These are phyloP conservation scores for Sterrhoptilus dennistouni DNA, from an alignment of 2,113 vertebrate species.

Conservation along the genomic window DNA sequence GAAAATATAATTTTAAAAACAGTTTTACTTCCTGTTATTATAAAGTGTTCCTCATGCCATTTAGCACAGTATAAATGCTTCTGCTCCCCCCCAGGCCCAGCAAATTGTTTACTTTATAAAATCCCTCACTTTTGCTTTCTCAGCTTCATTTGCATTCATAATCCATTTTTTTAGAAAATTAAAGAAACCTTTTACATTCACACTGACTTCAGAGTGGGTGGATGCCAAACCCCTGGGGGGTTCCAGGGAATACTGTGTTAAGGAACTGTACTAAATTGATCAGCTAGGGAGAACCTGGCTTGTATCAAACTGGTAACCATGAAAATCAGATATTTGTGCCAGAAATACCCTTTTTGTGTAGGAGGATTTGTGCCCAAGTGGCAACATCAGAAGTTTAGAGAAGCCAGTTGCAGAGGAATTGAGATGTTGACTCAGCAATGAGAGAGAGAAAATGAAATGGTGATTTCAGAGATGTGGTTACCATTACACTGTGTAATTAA, in stretches of 20 bases:
- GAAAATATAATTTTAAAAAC: not conserved
- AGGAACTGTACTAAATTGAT: not conserved
- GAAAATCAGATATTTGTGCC: not conserved
- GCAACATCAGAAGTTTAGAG: not conserved
- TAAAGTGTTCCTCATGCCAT: not conserved
- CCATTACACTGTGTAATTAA: not conserved
- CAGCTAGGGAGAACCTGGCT: not conserved
- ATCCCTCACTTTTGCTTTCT: not conserved
- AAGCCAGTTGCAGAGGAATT: not conserved
- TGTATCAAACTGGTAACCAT: not conserved
- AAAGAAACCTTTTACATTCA: not conserved
- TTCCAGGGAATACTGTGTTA: not conserved
- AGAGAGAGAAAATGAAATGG: not conserved
- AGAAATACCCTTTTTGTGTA: not conserved
- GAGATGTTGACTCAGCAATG: not conserved
- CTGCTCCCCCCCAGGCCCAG: not conserved
- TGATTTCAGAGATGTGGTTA: not conserved
- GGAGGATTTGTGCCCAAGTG: not conserved
- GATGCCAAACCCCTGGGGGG: not conserved
- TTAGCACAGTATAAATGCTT: not conserved
- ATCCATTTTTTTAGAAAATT: not conserved
- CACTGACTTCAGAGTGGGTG: not conserved
- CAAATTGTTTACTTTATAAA: not conserved
- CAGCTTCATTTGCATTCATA: not conserved
- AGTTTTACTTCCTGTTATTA: not conserved